Base-by-base conservation (phyloP, 1,140 invertebrate genomes). In the Cyclina sinensis region DNA sequence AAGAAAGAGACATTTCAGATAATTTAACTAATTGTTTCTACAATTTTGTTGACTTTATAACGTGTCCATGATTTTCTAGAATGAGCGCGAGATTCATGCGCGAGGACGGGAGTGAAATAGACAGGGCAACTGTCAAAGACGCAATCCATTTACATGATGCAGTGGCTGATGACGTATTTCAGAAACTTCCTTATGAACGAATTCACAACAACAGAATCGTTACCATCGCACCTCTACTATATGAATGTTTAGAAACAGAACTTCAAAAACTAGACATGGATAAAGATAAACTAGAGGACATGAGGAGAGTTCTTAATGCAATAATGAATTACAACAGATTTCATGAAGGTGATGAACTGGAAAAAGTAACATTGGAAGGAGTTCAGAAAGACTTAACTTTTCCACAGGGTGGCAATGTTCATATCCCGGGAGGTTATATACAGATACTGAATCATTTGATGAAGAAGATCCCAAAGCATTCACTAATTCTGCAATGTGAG, bases 311-410 rank as follows among this genome's bases (percentile, higher is more conserved):
- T 27, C n/a, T 81, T 14, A 54, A 81, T 30, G 78, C 78, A 7
- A 32, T 81, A 37, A 14, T 57, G 37, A 81, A 81, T 81, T 59
- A 57, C 18, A 16, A 30, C 21, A 37, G 78, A 18, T 81, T 81
- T 37, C 78, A 81, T 37, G 54, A 81, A 14, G 78, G 78, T 14
- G 54, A 81, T 59, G 78, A 81, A 27, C n/a, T 81, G 18, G 78
- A 81, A n/a, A 32, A 59, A 81, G 54, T 81, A 35, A 30, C 78
- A 24, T 70, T 39, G 48, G 27, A 14, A 54, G 78, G 21, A 24
- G 5, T 18, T n/a, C 18, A 14, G 27, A n/a, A 32, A 16, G n/a
- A n/a, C 14, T 57, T n/a, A 27, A 46, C 16, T 16, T 16, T 81
- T 0, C 78, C 78, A 24, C 30, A 7, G 0, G 78, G 78, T 57